Base-by-base conservation (phyloP, 2,888 invertebrate species). In the Nephrotoma appendiculata region DNA sequence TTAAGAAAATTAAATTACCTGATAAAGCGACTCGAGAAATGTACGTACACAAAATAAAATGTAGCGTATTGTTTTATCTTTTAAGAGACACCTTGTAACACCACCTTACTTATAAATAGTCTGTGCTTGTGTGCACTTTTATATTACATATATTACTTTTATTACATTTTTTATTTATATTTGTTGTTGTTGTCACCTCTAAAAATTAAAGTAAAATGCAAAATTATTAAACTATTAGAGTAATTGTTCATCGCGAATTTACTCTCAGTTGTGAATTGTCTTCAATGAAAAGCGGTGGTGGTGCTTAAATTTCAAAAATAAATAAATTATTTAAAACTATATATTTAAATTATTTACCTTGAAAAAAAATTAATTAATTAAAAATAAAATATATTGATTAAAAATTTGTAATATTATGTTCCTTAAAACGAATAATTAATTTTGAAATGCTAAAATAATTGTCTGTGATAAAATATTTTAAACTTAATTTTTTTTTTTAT, bases 231-330 rank as follows among this genome's bases (percentile, higher is more conserved):
- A 71, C 31, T 84, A 84, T 84, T 84, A 42, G 84, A 84, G n/a
- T 42, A 42, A 84, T 84, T 84, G 84, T 84, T 84, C 42, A 84
- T 84, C 84, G 84, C 42, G 9, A 84, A 42, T 84, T 42, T 42
- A 84, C 84, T 84, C 84, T 84, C 84, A 84, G 84, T 84, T 84
- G 84, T 84, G 84, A 12, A n/a, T 84, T 84, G 84, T 42, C 84
- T 84, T 41, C 41, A 84, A 15, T 84, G n/a, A 84, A 42, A 42
- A 43, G 42, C 43, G 84, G 84, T 84, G 84, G 84, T 84, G 84
- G 41, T 84, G 43, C 84, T 84, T 42, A 84, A 84, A 84, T n/a
- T 84, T 42, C 42, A 84, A 12, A 31, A 42, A 42, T n/a, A 84
- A 19, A 71, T 71, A 71, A 48, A 31, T 31, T 71, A 71, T 71